These are phyloP conservation scores for Philonicus albiceps DNA, from an alignment of 2,888 invertebrate genomes.

Conservation along the genomic window DNA sequence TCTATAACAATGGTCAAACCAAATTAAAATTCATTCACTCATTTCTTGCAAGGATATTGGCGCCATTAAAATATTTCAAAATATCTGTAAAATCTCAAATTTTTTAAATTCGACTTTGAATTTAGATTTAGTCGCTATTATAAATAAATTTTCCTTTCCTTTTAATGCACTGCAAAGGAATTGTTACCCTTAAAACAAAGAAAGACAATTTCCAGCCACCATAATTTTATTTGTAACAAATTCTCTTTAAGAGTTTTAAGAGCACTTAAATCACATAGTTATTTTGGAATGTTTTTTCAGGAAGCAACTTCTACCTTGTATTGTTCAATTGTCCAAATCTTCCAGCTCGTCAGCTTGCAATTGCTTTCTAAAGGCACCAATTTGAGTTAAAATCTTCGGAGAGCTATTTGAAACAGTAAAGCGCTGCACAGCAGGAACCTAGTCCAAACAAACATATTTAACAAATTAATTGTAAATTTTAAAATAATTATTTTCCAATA, in stretches of 20 bases:
- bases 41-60: too few species aligned
- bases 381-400: conserved; percentile 70
- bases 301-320: not conserved
- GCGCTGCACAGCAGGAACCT: conserved; percentile 71
- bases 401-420: conserved; percentile 56
- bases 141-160: too few species aligned
- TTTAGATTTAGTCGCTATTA: too few species aligned
- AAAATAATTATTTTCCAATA: conserved; percentile 50
- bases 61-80: too few species aligned
- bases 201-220: not conserved
- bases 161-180: too few species aligned
- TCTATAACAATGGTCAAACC: too few species aligned
- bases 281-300: not conserved
- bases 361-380: conserved; percentile 74
- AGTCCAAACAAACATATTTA: conserved; percentile 54
- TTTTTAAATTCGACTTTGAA: too few species aligned
- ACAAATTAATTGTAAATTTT: not conserved
- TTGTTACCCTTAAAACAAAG: not conserved
- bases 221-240: not conserved
- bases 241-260: not conserved
- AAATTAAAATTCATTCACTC: too few species aligned
- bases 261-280: conserved; percentile 18
- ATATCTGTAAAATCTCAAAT: too few species aligned
- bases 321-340: conserved; percentile 60
- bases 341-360: conserved; percentile 72